A percentile compares a stretch with the other conserved stretches of the same genome.
phyloP scores from a whole-genome alignment of 2,797 vertebrate species.

The Nannoperca obscura region DNA sequence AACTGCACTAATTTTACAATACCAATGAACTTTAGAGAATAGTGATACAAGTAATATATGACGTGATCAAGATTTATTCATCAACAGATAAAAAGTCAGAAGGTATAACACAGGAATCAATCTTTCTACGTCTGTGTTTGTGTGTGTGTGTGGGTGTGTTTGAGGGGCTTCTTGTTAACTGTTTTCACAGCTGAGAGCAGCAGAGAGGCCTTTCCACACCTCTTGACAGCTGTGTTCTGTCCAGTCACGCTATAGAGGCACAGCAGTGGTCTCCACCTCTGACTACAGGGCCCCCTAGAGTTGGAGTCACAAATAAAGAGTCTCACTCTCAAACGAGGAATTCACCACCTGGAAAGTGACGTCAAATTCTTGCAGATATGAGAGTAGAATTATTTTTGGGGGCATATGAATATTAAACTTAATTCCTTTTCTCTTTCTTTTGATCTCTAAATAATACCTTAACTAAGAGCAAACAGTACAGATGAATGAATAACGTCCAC shows the following conservation, averaged over 20 bases:
- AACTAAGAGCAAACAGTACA: background rate
- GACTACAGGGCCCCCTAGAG: slow-evolving; percentile 59
- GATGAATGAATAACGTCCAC: background rate
- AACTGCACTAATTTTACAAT: background rate
- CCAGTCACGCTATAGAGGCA: slow-evolving; percentile 72
- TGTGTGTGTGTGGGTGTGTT: slow-evolving; percentile 11
- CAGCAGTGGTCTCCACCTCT: slow-evolving; percentile 47
- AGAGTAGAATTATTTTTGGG: background rate
- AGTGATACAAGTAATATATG: background rate
- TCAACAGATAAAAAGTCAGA: slow-evolving; percentile 31
- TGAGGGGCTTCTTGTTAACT: slow-evolving; percentile 67
- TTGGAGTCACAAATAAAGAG: slow-evolving; percentile 20
- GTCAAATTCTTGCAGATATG: background rate
- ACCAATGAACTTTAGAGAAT: background rate
- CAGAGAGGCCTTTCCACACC: slow-evolving; percentile 78
- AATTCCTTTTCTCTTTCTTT: background rate
- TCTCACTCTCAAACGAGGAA: background rate
- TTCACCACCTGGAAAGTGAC: background rate
- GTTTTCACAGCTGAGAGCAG: slow-evolving; percentile 83
- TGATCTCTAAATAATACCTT: background rate
- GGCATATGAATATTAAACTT: background rate
- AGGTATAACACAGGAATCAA: slow-evolving; percentile 12
- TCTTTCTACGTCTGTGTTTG: background rate
- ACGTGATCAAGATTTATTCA: slow-evolving; percentile 18
- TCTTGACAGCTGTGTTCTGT: slow-evolving; percentile 80